phyloP scores from a whole-genome alignment of 1,140 invertebrate species.

The Monomorium pharaonis region DNA sequence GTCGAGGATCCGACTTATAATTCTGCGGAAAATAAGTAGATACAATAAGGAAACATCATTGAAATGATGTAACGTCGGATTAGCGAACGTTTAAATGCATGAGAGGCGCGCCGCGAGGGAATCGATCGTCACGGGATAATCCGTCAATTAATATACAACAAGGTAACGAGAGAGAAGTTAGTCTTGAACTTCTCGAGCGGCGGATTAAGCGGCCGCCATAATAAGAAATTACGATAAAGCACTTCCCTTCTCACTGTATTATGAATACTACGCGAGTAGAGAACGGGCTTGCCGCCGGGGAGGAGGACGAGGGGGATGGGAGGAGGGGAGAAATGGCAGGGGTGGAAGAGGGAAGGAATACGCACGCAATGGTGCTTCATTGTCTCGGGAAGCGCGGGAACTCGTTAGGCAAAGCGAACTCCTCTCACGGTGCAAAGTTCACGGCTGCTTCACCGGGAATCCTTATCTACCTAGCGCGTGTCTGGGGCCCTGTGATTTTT shows the following conservation, averaged over 20 bases:
- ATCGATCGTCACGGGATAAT: not conserved
- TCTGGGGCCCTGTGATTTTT: constrained; percentile 61
- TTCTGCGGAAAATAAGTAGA: not conserved
- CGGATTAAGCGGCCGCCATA: constrained; percentile 18
- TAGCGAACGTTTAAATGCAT: not conserved
- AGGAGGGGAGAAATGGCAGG: not conserved
- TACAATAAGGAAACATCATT: not conserved
- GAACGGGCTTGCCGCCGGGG: too few species aligned
- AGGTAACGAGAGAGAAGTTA: not conserved
- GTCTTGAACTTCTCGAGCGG: not conserved
- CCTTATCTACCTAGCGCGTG: constrained; percentile 66
- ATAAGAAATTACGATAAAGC: constrained; percentile 57
- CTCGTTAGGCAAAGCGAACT: constrained; percentile 73
- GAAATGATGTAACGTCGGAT: not conserved
- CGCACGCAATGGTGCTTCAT: constrained; percentile 60
- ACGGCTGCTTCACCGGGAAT: constrained; percentile 67
- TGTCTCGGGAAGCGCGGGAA: constrained; percentile 74
- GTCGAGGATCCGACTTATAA: not conserved
- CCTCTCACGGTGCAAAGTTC: constrained; percentile 76
- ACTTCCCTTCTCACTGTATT: constrained; percentile 66
- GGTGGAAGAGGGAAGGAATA: not conserved
- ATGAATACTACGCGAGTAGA: constrained; percentile 49
- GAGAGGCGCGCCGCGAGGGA: not conserved
- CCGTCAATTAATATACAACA: not conserved
- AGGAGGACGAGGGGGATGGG: not conserved